Base-by-base conservation (phyloP, 2,113 vertebrate genomes). In the Opisthocomus hoazin region DNA sequence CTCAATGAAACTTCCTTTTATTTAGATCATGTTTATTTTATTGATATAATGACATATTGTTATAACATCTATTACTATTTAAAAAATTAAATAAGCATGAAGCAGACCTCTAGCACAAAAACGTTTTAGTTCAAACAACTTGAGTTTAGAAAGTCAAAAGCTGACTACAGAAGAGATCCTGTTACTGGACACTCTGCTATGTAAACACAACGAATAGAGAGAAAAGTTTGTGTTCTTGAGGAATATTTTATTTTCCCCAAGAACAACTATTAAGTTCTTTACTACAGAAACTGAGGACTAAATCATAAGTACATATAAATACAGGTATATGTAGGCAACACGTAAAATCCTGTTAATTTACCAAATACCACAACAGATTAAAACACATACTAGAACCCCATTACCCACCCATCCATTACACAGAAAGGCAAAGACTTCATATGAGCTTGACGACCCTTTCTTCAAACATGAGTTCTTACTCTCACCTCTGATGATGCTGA, bases 361-460 rank as follows among this genome's bases (percentile, higher is more conserved):
- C 23, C 27, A 54, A 66, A 56, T 43, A 50, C 41, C 0, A 0
- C 0, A 0, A 74, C 20, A 84, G 48, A 66, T 16, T 23, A 43
- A 37, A 71, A 73, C 32, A 60, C 23, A n/a, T 9, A 22, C 36
- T 56, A 41, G 37, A 84, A 46, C 22, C 18, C 43, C 11, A 32
- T 34, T 43, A 60, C 8, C 41, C 23, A 36, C 5, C 29, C 56
- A 41, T n/a, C n/a, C n/a, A n/a, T n/a, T n/a, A n/a, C n/a, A 60
- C 8, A 32, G 24, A 70, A 74, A 79, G 24, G 36, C 32, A 83
- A 83, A 68, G 15, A 32, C 26, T 45, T 82, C 16, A 19, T 4
- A 45, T 3, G 34, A 87, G 66, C 17, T 39, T 68, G 29, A 74
- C 13, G 6, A 69, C 11, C 10, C 22, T 23, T 75, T 45, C 58